Conservation (phyloP, 2,888 invertebrate species). For the Volucella inflata region DNA sequence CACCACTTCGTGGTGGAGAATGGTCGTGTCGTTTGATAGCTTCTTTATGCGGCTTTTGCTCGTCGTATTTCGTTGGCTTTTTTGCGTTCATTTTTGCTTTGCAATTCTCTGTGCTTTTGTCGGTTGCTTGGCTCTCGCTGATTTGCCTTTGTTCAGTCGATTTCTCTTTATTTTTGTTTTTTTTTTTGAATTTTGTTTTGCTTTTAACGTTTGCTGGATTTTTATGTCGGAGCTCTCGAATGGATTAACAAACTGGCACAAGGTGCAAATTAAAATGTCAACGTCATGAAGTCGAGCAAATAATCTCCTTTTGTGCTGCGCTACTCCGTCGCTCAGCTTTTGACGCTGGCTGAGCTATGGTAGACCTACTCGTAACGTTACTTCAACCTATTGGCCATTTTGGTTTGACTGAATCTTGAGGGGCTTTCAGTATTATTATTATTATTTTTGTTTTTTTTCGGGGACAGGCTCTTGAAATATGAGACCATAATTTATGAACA, state of each 20-base stretch:
- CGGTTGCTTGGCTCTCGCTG: constrained; percentile 18
- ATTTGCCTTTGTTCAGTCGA: constrained; percentile 41
- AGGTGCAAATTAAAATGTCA: constrained; percentile 76
- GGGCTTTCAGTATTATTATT: neutral
- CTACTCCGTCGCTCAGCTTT: constrained; percentile 17
- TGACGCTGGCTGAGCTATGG: neutral
- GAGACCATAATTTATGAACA: constrained; percentile 65
- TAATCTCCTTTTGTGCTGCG: constrained; percentile 69
- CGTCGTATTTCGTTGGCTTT: constrained; percentile 35
- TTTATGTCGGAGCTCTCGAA: constrained; percentile 37
- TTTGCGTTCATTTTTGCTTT: constrained; percentile 4
- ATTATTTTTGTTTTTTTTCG: constrained; percentile 52
- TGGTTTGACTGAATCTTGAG: constrained; percentile 43
- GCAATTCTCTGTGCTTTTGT: constrained; percentile 15
- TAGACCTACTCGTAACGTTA: too few species aligned
- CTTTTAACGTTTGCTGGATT: constrained; percentile 37
- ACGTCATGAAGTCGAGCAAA: constrained; percentile 75
- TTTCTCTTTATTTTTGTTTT: constrained; percentile 40
- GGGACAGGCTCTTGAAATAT: constrained; percentile 72
- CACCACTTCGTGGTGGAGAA: neutral
- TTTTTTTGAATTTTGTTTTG: constrained; percentile 15
- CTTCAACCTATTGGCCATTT: neutral
- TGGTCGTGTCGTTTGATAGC: constrained; percentile 35
- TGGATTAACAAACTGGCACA: constrained; percentile 75
- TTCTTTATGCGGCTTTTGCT: constrained; percentile 56